These are phyloP conservation scores for Cacatua alba DNA, from an alignment of 2,113 vertebrate genomes.

Conservation along the genomic window DNA sequence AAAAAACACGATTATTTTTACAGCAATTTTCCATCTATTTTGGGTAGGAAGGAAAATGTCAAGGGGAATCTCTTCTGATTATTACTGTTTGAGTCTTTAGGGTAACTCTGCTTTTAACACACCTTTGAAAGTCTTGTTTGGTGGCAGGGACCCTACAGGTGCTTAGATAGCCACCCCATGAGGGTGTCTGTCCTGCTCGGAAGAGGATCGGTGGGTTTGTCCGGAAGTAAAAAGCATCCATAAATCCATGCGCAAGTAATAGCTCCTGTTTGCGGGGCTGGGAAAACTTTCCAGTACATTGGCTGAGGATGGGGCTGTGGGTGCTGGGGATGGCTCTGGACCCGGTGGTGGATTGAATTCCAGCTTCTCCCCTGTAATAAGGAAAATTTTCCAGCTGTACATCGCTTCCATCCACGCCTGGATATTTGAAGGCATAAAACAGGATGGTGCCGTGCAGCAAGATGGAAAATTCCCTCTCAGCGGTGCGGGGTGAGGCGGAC, in stretches of 20 bases:
- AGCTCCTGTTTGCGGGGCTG: not conserved
- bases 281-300: not conserved
- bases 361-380: not conserved
- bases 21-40: slow-evolving; percentile 59
- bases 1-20: slow-evolving; percentile 46
- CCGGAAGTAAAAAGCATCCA: not conserved
- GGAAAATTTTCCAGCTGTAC: slow-evolving; percentile 35
- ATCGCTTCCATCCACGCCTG: not conserved
- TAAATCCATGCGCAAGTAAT: not conserved
- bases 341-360: not conserved
- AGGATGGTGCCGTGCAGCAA: not conserved
- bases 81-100: not conserved
- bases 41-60: slow-evolving; percentile 3
- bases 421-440: slow-evolving; percentile 1
- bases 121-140: not conserved
- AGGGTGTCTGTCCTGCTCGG: not conserved
- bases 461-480: slow-evolving; percentile 6
- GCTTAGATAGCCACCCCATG: not conserved
- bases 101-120: not conserved
- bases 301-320: not conserved
- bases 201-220: not conserved
- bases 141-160: not conserved
- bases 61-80: slow-evolving; percentile 32
- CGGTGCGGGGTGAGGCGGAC: not conserved
- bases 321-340: not conserved